Percentiles rank a stretch among this genome's conserved stretches.
These are phyloP conservation scores for Mesorhabditis belari DNA, from an alignment of 2,888 invertebrate genomes.

Conservation along the genomic window DNA sequence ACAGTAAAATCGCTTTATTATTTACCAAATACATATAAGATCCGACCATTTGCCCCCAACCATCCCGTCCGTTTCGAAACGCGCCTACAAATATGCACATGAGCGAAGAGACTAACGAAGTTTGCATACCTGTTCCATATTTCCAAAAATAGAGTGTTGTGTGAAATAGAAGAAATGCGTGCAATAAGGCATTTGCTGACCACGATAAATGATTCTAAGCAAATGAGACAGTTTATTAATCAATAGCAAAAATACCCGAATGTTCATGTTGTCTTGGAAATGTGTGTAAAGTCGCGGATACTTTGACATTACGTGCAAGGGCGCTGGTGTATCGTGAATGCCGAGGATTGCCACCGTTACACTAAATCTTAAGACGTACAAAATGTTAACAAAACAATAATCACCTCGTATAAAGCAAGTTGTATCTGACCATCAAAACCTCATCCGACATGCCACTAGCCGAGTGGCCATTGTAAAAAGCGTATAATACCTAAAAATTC, in stretches of 20 bases:
- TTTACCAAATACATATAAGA: background rate
- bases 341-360: background rate
- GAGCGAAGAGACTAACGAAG: too few species aligned
- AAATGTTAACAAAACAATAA: background rate
- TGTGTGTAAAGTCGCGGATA: background rate
- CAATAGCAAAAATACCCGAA: background rate
- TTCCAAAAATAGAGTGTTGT: background rate
- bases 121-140: background rate
- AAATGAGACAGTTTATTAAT: background rate
- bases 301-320: background rate
- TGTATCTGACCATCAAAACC: conserved; percentile 7
- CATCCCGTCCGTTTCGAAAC: background rate
- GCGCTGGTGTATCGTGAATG: background rate
- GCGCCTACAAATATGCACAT: too few species aligned
- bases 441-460: conserved; percentile 11
- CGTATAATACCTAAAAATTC: conserved; percentile 7
- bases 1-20: background rate
- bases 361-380: background rate
- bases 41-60: background rate
- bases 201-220: background rate
- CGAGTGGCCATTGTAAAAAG: conserved; percentile 6
- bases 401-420: conserved; percentile 7
- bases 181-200: background rate
- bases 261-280: background rate
- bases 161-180: background rate